Conservation (phyloP, 2,797 vertebrate genomes). For the Peromyscus attwateri region DNA sequence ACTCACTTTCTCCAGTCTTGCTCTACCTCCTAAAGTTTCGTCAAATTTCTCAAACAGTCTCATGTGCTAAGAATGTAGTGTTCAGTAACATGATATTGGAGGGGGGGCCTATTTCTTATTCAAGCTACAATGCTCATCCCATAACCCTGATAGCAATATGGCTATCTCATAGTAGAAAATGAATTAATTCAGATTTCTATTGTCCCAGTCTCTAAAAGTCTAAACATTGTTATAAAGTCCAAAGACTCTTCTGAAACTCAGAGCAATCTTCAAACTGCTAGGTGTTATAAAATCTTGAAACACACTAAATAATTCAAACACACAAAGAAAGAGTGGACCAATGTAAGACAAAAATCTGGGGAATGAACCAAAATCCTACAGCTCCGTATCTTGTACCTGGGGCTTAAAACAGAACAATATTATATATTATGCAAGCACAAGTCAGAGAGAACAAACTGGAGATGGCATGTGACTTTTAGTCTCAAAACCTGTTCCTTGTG, state of each 20-base stretch:
- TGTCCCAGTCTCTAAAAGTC: background rate
- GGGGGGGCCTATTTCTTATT: background rate
- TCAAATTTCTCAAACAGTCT: background rate
- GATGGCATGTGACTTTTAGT: background rate
- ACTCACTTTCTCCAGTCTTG: background rate
- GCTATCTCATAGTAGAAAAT: background rate
- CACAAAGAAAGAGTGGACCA: background rate
- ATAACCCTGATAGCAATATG: background rate
- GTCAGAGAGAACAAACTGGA: background rate
- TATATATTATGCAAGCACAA: background rate
- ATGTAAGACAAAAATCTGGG: background rate
- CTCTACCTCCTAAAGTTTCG: background rate
- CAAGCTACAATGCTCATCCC: background rate
- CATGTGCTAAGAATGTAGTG: background rate
- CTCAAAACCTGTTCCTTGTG: background rate
- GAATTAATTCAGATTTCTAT: background rate
- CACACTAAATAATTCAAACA: background rate
- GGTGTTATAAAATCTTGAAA: background rate
- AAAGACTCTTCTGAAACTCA: background rate
- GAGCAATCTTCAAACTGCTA: background rate
- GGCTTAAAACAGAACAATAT: background rate
- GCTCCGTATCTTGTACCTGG: background rate
- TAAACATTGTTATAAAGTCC: background rate
- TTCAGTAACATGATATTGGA: no score
- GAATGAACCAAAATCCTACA: background rate